Evolutionary conservation across 2,888 invertebrate genomes (phyloP).

Genomic region (Ypsolopha scabrella): DNA sequence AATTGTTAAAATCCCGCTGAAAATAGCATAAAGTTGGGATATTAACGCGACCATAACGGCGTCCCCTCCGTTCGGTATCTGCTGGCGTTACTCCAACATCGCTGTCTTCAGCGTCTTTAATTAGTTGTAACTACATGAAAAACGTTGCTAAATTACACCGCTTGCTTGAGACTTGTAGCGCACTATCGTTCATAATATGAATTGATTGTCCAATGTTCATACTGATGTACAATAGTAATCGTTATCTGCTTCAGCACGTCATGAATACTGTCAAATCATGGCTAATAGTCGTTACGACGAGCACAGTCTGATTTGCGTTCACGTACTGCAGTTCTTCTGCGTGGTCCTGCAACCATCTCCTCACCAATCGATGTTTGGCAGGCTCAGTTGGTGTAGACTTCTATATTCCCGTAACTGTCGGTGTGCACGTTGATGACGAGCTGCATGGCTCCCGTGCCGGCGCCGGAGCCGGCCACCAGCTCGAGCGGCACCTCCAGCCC

Average conservation of each 20-base stretch:
- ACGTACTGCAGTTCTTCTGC: not conserved
- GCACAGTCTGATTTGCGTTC: not conserved
- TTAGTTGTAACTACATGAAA: too few relatives aligned
- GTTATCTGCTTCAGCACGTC: too few relatives aligned
- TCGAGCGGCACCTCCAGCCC: slow-evolving; percentile 50
- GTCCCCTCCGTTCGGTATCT: not conserved
- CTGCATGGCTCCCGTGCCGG: slow-evolving; percentile 44
- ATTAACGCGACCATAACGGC: not conserved
- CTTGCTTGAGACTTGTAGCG: too few relatives aligned
- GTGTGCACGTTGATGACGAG: slow-evolving; percentile 54
- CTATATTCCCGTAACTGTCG: slow-evolving; percentile 54
- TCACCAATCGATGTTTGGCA: not conserved
- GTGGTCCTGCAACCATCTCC: not conserved
- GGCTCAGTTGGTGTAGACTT: slow-evolving; percentile 44
- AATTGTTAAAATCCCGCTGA: not conserved
- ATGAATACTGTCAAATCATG: too few relatives aligned
- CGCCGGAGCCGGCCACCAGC: slow-evolving; percentile 37
- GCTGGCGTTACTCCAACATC: too few relatives aligned
- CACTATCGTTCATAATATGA: too few relatives aligned
- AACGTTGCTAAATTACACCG: too few relatives aligned
- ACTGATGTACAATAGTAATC: too few relatives aligned
- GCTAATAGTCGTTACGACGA: not conserved
- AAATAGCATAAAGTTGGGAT: not conserved
- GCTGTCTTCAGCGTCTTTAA: too few relatives aligned
- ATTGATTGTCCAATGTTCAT: too few relatives aligned